Evolutionary conservation across 35 echinoderm and acorn worm genomes (phyloP).

Genomic region (Anneissia japonica): DNA sequence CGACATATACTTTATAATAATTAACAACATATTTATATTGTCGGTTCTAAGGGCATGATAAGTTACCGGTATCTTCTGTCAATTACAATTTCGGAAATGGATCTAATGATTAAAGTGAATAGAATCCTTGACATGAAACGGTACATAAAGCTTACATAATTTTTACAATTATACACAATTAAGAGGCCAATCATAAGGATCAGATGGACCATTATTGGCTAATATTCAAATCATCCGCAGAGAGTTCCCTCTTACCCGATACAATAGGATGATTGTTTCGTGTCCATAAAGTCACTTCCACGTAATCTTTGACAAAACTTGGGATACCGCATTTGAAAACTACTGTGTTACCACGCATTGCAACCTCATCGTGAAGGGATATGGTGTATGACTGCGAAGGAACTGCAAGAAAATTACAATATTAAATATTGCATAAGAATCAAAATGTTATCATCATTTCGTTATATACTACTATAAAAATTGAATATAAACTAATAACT

Average conservation of each 20-base stretch:
- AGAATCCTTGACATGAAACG: not conserved
- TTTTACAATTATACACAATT: too few species aligned
- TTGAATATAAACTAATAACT: too few species aligned
- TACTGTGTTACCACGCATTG: slow-evolving; percentile 83
- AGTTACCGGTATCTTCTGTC: not conserved
- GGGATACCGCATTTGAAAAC: slow-evolving; percentile 93
- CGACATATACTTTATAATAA: not conserved
- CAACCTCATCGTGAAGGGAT: slow-evolving; percentile 71
- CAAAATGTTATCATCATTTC: too few species aligned
- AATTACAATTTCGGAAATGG: not conserved
- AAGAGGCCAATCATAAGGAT: too few species aligned
- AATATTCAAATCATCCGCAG: too few species aligned
- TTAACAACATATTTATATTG: not conserved
- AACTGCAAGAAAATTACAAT: slow-evolving; percentile 46
- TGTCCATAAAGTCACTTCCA: slow-evolving; percentile 85
- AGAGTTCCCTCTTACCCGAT: too few species aligned
- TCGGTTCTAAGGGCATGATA: not conserved
- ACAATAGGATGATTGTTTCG: slow-evolving; percentile 22
- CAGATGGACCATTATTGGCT: too few species aligned
- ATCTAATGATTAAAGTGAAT: not conserved
- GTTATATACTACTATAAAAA: too few species aligned
- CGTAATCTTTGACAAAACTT: slow-evolving; percentile 80
- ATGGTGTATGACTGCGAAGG: slow-evolving; percentile 58
- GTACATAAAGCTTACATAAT: too few species aligned
- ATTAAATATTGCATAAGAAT: too few species aligned